A percentile compares a stretch with the other conserved stretches of the same genome.
Conservation (phyloP, 2,888 invertebrate species). For the Amblyteles armatorius region DNA sequence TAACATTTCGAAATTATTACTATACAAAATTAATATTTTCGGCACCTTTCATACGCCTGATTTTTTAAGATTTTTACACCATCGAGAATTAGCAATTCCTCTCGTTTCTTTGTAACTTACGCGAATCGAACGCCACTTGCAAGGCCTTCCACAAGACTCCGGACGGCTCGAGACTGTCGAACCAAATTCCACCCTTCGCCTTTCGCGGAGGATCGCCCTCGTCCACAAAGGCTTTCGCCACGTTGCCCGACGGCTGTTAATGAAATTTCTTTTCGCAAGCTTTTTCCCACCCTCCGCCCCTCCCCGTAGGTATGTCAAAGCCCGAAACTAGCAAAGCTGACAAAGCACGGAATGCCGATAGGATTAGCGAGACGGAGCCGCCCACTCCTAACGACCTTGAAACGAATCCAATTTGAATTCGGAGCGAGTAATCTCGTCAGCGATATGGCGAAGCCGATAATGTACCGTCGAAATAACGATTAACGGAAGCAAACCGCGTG, state of each 20-base stretch:
- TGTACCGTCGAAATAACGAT: constrained; percentile 41
- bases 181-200: neutral
- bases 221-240: constrained; percentile 9
- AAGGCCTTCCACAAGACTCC: neutral
- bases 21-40: too few relatives aligned
- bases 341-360: neutral
- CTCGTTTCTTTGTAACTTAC: too few relatives aligned
- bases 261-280: constrained; percentile 72
- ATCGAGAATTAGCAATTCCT: too few relatives aligned
- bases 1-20: too few relatives aligned
- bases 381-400: neutral
- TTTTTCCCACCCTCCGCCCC: neutral
- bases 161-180: neutral
- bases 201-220: neutral
- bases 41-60: too few relatives aligned
- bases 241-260: constrained; percentile 65
- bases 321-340: neutral
- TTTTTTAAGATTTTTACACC: too few relatives aligned
- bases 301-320: neutral
- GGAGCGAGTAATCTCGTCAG: neutral
- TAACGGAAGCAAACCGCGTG: constrained; percentile 73
- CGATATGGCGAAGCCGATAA: neutral
- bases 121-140: too few relatives aligned
- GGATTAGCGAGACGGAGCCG: neutral
- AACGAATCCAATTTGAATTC: neutral